Evolutionary conservation across 2,888 invertebrate genomes (phyloP).

Genomic region (Diloba caeruleocephala): DNA sequence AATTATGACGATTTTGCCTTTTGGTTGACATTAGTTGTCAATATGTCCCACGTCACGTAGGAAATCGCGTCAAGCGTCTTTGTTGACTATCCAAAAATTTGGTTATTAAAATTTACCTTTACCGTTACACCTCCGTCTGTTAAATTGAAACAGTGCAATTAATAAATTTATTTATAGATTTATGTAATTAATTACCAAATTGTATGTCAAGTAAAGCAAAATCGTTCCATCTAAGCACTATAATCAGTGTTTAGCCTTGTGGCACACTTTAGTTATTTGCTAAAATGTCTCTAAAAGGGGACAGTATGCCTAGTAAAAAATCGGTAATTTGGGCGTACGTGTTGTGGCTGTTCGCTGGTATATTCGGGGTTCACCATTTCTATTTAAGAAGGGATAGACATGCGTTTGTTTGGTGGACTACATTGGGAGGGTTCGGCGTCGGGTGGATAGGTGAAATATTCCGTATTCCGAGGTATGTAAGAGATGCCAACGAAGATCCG

Average conservation of each 20-base stretch:
- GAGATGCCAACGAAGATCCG: constrained; percentile 93
- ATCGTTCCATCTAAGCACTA: too few species aligned
- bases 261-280: constrained; percentile 3
- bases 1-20: too few species aligned
- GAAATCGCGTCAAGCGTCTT: too few species aligned
- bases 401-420: constrained; percentile 96
- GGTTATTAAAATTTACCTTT: too few species aligned
- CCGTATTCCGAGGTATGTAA: constrained; percentile 95
- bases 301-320: constrained; percentile 75
- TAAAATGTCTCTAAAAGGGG: constrained; percentile 1
- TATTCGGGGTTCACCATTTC: constrained; percentile 96
- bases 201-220: too few species aligned
- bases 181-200: too few species aligned
- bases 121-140: too few species aligned
- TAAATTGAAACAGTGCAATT: too few species aligned
- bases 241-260: not conserved
- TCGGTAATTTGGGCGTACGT: constrained; percentile 93
- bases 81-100: too few species aligned
- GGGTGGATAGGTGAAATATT: constrained; percentile 97
- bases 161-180: too few species aligned
- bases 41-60: too few species aligned
- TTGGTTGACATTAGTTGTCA: too few species aligned
- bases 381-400: constrained; percentile 96
- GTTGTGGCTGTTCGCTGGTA: constrained; percentile 96
- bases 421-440: constrained; percentile 95